These are phyloP conservation scores for Pandemis cinnamomeana DNA, from an alignment of 2,888 invertebrate species.

Conservation along the genomic window DNA sequence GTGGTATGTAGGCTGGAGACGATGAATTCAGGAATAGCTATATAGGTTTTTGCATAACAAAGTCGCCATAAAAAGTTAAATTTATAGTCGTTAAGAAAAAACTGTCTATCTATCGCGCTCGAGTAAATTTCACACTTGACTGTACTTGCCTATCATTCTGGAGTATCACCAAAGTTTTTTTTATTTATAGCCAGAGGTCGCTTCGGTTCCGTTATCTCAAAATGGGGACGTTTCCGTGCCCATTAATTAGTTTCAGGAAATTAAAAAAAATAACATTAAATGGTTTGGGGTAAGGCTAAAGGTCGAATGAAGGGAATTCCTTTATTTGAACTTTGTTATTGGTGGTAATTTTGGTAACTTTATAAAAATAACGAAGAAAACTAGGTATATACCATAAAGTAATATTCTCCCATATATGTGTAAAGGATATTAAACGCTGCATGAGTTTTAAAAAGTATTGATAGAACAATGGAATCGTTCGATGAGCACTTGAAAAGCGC, in stretches of 20 bases:
- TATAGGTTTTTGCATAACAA: too few species aligned
- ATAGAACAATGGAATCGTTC: too few species aligned
- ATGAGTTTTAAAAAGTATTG: too few species aligned
- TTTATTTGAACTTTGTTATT: too few species aligned
- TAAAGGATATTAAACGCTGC: too few species aligned
- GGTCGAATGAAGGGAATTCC: background rate
- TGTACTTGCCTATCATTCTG: constrained; percentile 19
- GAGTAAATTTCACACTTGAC: constrained; percentile 28
- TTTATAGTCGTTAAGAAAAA: background rate
- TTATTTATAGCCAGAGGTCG: constrained; percentile 41
- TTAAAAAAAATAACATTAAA: constrained; percentile 39
- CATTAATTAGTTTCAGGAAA: constrained; percentile 45
- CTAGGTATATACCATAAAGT: too few species aligned
- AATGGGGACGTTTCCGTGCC: constrained; percentile 41
- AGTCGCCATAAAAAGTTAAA: too few species aligned
- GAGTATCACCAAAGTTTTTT: constrained; percentile 36
- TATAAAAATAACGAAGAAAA: too few species aligned
- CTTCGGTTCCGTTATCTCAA: constrained; percentile 43
- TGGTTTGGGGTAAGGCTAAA: constrained; percentile 11
- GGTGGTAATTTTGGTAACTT: too few species aligned
- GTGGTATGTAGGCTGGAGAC: too few species aligned
- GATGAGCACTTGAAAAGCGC: background rate
- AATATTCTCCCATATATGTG: too few species aligned
- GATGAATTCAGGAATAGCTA: too few species aligned
- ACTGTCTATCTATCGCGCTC: constrained; percentile 4